A percentile compares a stretch with the other conserved stretches of the same genome.
Evolutionary conservation across 1,140 invertebrate genomes (phyloP).

Genomic region (Bombyx mandarina): DNA sequence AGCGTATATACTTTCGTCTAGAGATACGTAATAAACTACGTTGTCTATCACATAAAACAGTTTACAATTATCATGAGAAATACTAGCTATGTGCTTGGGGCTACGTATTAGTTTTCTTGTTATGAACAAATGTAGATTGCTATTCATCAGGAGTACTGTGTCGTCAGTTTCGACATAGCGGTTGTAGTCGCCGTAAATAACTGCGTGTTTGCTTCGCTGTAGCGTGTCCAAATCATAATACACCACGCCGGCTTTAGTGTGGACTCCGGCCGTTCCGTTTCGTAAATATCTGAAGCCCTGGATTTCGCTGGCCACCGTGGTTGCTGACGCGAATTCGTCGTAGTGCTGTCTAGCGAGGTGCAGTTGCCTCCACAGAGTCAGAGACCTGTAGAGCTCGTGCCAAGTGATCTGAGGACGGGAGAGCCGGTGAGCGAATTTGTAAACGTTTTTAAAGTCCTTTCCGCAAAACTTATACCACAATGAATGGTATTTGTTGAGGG

Average conservation of each 20-base stretch:
- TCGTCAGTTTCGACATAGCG: constrained; percentile 34
- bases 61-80: constrained; percentile 30
- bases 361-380: constrained; percentile 39
- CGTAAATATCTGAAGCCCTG: constrained; percentile 24
- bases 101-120: constrained; percentile 17
- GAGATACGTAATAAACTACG: constrained; percentile 30
- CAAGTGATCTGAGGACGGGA: constrained; percentile 19
- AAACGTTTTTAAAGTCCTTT: constrained; percentile 29
- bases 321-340: constrained; percentile 37
- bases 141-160: constrained; percentile 22
- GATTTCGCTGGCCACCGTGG: constrained; percentile 26
- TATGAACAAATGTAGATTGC: constrained; percentile 27
- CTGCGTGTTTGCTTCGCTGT: constrained; percentile 12
- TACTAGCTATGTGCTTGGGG: constrained; percentile 7
- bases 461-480: constrained; percentile 34
- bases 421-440: constrained; percentile 20
- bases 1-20: constrained; percentile 15
- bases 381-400: constrained; percentile 34
- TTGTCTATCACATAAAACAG: constrained; percentile 25
- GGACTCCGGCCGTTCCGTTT: constrained; percentile 32
- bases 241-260: constrained; percentile 26
- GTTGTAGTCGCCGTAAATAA: constrained; percentile 26
- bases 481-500: constrained; percentile 18
- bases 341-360: constrained; percentile 15
- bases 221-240: constrained; percentile 40